phyloP scores from a whole-genome alignment of 2,797 vertebrate genomes.

The Muscicapa comitata region DNA sequence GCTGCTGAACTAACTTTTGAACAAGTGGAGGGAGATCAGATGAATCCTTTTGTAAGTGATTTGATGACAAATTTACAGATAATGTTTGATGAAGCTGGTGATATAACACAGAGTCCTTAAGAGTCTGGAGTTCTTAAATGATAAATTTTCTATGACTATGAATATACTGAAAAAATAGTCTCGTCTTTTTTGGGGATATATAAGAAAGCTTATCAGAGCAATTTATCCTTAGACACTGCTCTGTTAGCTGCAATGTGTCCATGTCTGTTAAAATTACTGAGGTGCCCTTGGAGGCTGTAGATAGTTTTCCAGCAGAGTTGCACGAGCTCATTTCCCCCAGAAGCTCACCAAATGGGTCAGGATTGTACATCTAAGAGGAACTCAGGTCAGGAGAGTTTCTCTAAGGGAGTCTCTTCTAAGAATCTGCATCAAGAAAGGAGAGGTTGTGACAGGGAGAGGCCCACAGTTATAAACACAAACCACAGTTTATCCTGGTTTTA shows the following conservation, averaged over 20 bases:
- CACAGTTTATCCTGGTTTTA: neutral
- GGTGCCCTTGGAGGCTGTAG: neutral
- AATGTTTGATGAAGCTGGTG: neutral
- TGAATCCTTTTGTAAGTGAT: neutral
- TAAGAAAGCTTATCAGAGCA: neutral
- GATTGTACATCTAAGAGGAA: neutral
- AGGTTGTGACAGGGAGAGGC: fast-evolving
- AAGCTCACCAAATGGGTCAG: neutral
- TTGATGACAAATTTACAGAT: neutral
- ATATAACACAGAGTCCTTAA: neutral
- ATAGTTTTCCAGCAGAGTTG: neutral
- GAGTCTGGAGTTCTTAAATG: neutral
- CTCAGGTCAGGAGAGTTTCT: neutral
- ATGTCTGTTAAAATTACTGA: neutral
- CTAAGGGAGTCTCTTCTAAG: neutral
- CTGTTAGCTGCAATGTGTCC: neutral
- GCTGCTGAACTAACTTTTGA: neutral
- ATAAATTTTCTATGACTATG: neutral
- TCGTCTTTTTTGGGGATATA: neutral
- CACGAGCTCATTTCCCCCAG: neutral
- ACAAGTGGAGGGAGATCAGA: neutral
- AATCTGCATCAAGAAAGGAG: neutral
- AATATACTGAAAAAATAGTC: neutral
- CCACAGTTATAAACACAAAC: neutral
- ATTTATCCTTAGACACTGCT: neutral